A percentile compares a stretch with the other conserved stretches of the same genome.
Evolutionary conservation across 2,888 invertebrate genomes (phyloP).

Genomic region (Drosophila buzzatii): DNA sequence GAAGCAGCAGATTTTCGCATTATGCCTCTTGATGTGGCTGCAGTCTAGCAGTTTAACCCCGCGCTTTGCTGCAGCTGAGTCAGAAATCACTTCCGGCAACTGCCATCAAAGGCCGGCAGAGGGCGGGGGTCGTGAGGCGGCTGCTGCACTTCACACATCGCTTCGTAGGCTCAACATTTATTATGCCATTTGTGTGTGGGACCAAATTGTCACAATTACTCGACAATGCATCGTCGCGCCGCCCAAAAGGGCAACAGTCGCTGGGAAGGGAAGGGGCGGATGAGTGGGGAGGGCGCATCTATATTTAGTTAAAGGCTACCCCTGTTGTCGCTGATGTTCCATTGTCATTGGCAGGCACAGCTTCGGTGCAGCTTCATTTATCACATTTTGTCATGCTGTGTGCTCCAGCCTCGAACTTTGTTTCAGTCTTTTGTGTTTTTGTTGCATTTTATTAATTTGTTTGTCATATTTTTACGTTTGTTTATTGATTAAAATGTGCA

Average conservation of each 20-base stretch:
- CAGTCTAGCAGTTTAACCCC: not conserved
- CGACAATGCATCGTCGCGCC: slow-evolving; percentile 33
- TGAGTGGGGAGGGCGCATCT: slow-evolving; percentile 24
- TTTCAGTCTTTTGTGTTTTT: slow-evolving; percentile 35
- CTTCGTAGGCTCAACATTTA: slow-evolving; percentile 70
- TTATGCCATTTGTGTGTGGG: slow-evolving; percentile 74
- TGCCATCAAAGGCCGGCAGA: slow-evolving; percentile 15
- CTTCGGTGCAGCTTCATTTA: slow-evolving; percentile 59
- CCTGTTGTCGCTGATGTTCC: slow-evolving; percentile 29
- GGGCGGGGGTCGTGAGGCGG: slow-evolving; percentile 24
- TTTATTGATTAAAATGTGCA: slow-evolving; percentile 80
- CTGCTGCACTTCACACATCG: slow-evolving; percentile 67
- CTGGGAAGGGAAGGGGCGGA: not conserved
- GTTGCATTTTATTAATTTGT: slow-evolving; percentile 81
- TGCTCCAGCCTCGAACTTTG: slow-evolving; percentile 23
- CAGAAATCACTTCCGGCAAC: slow-evolving; percentile 71
- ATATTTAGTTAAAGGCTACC: slow-evolving; percentile 56
- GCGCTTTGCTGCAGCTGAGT: slow-evolving; percentile 41
- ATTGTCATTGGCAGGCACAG: slow-evolving; percentile 31
- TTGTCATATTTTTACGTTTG: slow-evolving; percentile 80
- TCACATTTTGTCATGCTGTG: slow-evolving; percentile 67
- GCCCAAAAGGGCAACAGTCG: not conserved
- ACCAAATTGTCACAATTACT: slow-evolving; percentile 74
- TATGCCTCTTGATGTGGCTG: slow-evolving; percentile 10
- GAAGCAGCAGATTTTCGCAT: slow-evolving; percentile 24